Conservation (phyloP, 2,797 vertebrate genomes). For the Rhyacichthys aspro region DNA sequence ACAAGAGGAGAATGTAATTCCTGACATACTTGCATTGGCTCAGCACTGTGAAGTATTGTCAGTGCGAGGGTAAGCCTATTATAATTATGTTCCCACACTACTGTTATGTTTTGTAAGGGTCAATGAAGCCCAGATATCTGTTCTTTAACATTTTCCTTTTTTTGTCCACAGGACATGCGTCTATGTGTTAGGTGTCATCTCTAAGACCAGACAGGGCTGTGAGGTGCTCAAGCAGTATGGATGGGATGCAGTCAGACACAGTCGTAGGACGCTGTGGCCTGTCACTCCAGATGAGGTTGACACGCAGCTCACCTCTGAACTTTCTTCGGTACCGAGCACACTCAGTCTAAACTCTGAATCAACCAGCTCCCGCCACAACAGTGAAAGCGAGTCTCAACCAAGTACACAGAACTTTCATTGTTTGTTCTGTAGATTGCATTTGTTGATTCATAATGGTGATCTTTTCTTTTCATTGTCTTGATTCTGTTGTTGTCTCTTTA, state of each 20-base stretch:
- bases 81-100: neutral
- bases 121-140: too few species aligned
- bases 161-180: constrained; percentile 70
- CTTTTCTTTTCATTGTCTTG: neutral
- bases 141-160: constrained; percentile 1
- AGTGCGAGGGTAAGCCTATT: constrained; percentile 88
- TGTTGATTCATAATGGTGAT: neutral
- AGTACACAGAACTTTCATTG: constrained; percentile 78
- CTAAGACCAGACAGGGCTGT: constrained; percentile 96
- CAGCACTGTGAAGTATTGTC: constrained; percentile 97
- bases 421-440: neutral
- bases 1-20: constrained; percentile 97
- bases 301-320: constrained; percentile 86
- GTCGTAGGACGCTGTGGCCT: constrained; percentile 94
- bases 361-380: constrained; percentile 96
- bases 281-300: constrained; percentile 96
- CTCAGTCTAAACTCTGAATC: constrained; percentile 97
- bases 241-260: constrained; percentile 96
- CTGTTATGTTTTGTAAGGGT: too few species aligned
- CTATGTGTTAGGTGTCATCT: constrained; percentile 90
- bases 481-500: constrained; percentile 18
- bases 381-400: constrained; percentile 96
- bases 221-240: constrained; percentile 93
- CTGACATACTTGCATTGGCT: constrained; percentile 91
- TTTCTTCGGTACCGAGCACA: constrained; percentile 94